These are phyloP conservation scores for Epinephelus cyanopodus DNA, from an alignment of 2,113 vertebrate genomes.

Conservation along the genomic window DNA sequence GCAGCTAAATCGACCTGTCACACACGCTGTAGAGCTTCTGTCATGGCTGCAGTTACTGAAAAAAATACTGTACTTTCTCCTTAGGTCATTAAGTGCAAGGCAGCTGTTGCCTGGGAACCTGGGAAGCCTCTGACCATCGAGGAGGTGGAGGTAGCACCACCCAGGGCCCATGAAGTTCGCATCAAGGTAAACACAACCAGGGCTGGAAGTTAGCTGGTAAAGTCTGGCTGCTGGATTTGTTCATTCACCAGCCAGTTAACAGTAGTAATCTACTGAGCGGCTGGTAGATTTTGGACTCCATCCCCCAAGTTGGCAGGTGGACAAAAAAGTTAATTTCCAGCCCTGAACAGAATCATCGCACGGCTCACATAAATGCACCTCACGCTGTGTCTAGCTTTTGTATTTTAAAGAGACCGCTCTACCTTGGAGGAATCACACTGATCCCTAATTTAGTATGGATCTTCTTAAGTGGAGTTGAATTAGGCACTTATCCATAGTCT, in stretches of 20 bases:
- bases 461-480: no score
- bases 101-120: conserved; percentile 87
- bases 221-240: no score
- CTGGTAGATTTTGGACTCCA: no score
- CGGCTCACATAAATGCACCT: background rate
- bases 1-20: background rate
- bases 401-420: background rate
- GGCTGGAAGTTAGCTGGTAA: no score
- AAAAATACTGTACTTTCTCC: background rate
- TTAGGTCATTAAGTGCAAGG: conserved; percentile 89
- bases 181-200: conserved; percentile 81
- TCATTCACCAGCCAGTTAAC: no score
- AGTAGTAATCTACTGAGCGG: no score
- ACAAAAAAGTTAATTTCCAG: no score
- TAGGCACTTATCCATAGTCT: no score
- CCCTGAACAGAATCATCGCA: background rate
- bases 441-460: no score
- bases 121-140: conserved; percentile 85
- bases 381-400: background rate
- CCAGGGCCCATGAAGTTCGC: conserved; percentile 86
- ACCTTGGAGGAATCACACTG: background rate
- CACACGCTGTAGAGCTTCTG: background rate
- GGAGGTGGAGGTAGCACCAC: conserved; percentile 88
- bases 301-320: no score
- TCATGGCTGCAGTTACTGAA: background rate